Percentiles rank a stretch among this genome's conserved stretches.
These are phyloP conservation scores for Gallinago paraguaiae DNA, from an alignment of 2,113 vertebrate genomes.

Conservation along the genomic window DNA sequence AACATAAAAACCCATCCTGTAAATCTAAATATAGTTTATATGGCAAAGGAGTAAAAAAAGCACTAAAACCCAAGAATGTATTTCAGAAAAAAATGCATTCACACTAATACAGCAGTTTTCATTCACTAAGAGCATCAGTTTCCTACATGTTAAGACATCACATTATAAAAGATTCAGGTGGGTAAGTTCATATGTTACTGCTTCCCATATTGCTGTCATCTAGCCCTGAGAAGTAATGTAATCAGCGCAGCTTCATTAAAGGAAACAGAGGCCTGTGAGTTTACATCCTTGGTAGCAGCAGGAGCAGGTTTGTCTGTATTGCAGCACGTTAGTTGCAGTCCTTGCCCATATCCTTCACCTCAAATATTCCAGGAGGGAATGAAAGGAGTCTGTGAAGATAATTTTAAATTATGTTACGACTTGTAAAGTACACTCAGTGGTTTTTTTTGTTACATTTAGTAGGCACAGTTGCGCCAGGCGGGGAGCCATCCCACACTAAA, in stretches of 20 bases:
- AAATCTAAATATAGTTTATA: background rate
- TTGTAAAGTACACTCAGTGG: background rate
- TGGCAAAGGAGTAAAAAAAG: background rate
- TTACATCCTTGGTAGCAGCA: background rate
- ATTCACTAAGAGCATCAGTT: background rate
- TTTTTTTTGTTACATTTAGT: constrained; percentile 21
- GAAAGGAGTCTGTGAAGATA: background rate
- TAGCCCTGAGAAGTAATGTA: background rate
- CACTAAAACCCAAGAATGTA: background rate
- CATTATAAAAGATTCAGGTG: background rate
- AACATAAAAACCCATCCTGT: background rate
- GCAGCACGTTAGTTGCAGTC: background rate
- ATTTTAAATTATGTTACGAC: background rate
- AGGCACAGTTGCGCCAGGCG: background rate
- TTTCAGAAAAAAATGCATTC: background rate
- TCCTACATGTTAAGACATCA: background rate
- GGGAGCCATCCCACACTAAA: background rate
- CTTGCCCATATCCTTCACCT: background rate
- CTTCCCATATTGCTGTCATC: background rate
- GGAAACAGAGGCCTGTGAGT: background rate
- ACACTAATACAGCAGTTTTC: background rate
- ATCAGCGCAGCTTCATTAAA: background rate
- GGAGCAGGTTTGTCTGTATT: background rate
- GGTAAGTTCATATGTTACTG: background rate
- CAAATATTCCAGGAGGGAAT: background rate